phyloP scores from a whole-genome alignment of 2,888 invertebrate species.

The Bedellia somnulentella region DNA sequence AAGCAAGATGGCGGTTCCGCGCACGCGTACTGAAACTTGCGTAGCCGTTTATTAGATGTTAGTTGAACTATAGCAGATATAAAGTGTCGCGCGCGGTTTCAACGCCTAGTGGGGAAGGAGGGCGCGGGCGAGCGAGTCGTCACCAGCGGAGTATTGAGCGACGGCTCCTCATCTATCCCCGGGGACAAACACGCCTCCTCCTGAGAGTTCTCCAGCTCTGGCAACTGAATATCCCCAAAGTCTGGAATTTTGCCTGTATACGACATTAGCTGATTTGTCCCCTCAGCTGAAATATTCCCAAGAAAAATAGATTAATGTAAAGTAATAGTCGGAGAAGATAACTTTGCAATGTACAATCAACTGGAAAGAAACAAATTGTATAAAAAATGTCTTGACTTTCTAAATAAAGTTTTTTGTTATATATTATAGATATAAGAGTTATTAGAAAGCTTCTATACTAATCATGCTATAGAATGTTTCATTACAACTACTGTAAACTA shows the following conservation, averaged over 20 bases:
- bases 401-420: too few species aligned
- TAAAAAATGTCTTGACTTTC: too few species aligned
- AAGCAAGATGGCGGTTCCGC: too few species aligned
- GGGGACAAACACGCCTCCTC: conserved; percentile 26
- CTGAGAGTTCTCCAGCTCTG: conserved; percentile 37
- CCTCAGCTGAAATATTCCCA: conserved; percentile 51
- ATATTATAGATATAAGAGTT: too few species aligned
- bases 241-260: conserved; percentile 59
- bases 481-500: too few species aligned
- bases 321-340: neutral
- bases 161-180: conserved; percentile 14
- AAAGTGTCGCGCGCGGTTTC: neutral
- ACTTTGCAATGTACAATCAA: neutral
- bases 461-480: too few species aligned
- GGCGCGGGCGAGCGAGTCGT: conserved; percentile 26
- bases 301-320: conserved; percentile 14
- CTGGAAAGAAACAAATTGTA: too few species aligned
- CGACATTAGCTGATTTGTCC: conserved; percentile 53
- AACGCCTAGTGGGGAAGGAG: neutral
- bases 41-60: too few species aligned
- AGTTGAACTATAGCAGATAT: neutral
- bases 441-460: too few species aligned
- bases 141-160: conserved; percentile 45
- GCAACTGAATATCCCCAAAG: conserved; percentile 50
- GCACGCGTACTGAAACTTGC: too few species aligned